Conservation (phyloP, 2,888 invertebrate genomes). For the Eurytoma adleriae region DNA sequence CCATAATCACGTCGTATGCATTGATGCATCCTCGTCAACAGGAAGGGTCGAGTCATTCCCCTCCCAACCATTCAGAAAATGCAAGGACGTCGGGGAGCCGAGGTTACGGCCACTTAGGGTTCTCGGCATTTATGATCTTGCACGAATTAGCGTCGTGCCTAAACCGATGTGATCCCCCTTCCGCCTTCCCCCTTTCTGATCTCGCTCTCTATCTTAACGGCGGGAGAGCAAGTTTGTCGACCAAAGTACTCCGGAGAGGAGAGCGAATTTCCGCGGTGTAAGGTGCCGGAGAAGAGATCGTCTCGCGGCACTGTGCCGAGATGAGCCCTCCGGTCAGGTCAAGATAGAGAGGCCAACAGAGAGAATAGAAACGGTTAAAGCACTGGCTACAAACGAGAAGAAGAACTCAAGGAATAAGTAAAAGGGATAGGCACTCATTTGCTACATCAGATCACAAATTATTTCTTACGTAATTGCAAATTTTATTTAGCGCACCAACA, state of each 20-base stretch:
- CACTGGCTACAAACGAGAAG: too few relatives aligned
- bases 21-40: not conserved
- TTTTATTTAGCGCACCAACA: too few relatives aligned
- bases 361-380: not conserved
- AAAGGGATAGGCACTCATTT: not conserved
- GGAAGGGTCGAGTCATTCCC: not conserved
- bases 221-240: constrained; percentile 41
- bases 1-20: constrained; percentile 45
- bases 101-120: constrained; percentile 48
- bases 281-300: constrained; percentile 15
- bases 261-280: constrained; percentile 44
- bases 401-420: not conserved
- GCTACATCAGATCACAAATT: too few relatives aligned
- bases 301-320: constrained; percentile 2
- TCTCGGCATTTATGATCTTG: constrained; percentile 46
- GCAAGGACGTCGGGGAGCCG: not conserved
- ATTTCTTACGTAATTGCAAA: too few relatives aligned
- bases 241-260: constrained; percentile 33
- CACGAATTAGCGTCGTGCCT: constrained; percentile 48
- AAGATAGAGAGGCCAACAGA: not conserved
- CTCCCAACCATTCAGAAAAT: not conserved
- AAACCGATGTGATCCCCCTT: constrained; percentile 23
- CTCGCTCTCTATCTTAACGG: constrained; percentile 41
- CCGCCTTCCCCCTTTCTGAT: not conserved
- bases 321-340: not conserved